Evolutionary conservation across 2,888 invertebrate genomes (phyloP).

Genomic region (Idaea aversata): DNA sequence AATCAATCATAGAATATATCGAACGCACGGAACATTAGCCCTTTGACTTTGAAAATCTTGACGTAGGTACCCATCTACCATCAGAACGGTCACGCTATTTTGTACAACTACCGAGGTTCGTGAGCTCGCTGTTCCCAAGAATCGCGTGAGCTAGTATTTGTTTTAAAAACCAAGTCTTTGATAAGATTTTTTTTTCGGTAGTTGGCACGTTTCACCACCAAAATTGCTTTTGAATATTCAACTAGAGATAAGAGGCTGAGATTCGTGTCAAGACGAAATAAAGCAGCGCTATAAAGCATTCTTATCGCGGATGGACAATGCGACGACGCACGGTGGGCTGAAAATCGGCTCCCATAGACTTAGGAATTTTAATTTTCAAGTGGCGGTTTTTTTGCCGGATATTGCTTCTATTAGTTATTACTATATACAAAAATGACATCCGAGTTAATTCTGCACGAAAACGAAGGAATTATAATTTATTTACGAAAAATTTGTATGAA

Average conservation of each 20-base stretch:
- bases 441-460: no score
- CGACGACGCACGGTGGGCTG: no score
- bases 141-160: conserved; percentile 29
- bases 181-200: conserved; percentile 26
- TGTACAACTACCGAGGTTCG: conserved; percentile 12
- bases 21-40: conserved; percentile 13
- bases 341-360: no score
- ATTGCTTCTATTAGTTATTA: no score
- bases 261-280: conserved; percentile 70
- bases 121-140: conserved; percentile 19
- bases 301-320: conserved; percentile 60
- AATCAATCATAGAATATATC: not conserved
- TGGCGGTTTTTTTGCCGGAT: no score
- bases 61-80: conserved; percentile 4
- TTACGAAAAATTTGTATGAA: no score
- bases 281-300: conserved; percentile 59
- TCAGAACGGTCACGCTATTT: conserved; percentile 23
- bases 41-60: conserved; percentile 28
- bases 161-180: conserved; percentile 9
- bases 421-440: no score
- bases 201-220: conserved; percentile 20
- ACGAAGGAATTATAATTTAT: no score
- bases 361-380: no score
- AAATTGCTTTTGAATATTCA: conserved; percentile 43
- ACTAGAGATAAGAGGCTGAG: conserved; percentile 50